Conservation (phyloP, 2,797 vertebrate genomes). For the Gallinago stenura region DNA sequence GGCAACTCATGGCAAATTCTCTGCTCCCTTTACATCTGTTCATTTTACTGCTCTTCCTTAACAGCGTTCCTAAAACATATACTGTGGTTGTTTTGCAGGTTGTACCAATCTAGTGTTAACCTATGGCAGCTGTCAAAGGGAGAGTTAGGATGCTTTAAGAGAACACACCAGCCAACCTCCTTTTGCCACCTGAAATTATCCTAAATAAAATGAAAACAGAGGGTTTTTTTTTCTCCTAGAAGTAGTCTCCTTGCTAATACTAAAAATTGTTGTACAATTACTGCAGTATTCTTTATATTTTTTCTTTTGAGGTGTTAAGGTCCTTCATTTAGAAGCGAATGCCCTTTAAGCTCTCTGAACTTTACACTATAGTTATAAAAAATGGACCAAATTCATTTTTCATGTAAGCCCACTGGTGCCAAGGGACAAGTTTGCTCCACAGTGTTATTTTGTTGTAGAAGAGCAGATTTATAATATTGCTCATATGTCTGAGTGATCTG, state of each 20-base stretch:
- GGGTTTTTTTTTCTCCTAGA: not conserved
- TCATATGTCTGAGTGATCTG: conserved; percentile 49
- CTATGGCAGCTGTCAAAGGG: not conserved
- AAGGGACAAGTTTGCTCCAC: conserved; percentile 42
- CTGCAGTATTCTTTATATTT: not conserved
- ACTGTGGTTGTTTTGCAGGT: not conserved
- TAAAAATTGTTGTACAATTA: not conserved
- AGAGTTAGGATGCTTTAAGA: not conserved
- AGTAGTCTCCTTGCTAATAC: not conserved
- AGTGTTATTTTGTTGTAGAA: conserved; percentile 32
- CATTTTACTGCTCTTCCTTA: not conserved
- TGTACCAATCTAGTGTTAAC: not conserved
- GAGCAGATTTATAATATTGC: conserved; percentile 32
- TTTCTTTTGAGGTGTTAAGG: not conserved
- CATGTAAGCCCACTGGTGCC: conserved; percentile 7
- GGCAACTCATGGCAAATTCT: not conserved
- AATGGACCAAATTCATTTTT: conserved; percentile 33
- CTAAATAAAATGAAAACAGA: not conserved
- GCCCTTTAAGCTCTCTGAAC: conserved; percentile 35
- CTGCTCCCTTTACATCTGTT: not conserved
- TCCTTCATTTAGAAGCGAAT: conserved; percentile 4
- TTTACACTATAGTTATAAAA: not conserved
- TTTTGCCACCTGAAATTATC: not conserved
- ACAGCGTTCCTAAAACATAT: not conserved
- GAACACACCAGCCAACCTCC: accelerated